Evolutionary conservation across 2,113 vertebrate genomes (phyloP).

Genomic region (Crotalus horridus): DNA sequence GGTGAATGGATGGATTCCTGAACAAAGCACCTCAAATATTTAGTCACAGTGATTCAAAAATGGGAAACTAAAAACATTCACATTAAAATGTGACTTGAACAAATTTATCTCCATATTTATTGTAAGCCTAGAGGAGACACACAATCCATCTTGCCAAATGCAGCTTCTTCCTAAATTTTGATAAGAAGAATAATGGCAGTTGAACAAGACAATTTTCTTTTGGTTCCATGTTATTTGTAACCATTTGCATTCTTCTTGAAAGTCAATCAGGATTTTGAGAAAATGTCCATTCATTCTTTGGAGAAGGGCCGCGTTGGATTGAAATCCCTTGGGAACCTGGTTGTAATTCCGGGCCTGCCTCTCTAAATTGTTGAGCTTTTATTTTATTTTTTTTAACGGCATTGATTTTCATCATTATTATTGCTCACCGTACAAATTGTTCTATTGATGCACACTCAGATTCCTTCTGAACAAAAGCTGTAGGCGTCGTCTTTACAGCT

Average conservation of each 20-base stretch:
- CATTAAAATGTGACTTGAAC: not conserved
- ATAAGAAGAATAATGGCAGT: not conserved
- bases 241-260: not conserved
- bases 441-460: slow-evolving; percentile 72
- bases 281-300: not conserved
- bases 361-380: slow-evolving; percentile 45
- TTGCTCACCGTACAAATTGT: slow-evolving; percentile 69
- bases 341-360: slow-evolving; percentile 34
- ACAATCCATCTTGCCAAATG: not conserved
- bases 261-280: not conserved
- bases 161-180: not conserved
- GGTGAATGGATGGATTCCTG: not conserved
- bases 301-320: not conserved
- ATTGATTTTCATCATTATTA: slow-evolving; percentile 78
- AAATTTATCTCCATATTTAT: not conserved
- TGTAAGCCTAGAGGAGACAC: not conserved
- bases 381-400: slow-evolving; percentile 67
- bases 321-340: not conserved
- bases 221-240: not conserved
- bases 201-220: not conserved
- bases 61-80: not conserved
- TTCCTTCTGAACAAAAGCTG: slow-evolving; percentile 63
- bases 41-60: not conserved
- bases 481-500: slow-evolving; percentile 65
- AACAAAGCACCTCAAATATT: not conserved